Evolutionary conservation across 2,113 vertebrate species (phyloP).

Genomic region (Meriones unguiculatus): DNA sequence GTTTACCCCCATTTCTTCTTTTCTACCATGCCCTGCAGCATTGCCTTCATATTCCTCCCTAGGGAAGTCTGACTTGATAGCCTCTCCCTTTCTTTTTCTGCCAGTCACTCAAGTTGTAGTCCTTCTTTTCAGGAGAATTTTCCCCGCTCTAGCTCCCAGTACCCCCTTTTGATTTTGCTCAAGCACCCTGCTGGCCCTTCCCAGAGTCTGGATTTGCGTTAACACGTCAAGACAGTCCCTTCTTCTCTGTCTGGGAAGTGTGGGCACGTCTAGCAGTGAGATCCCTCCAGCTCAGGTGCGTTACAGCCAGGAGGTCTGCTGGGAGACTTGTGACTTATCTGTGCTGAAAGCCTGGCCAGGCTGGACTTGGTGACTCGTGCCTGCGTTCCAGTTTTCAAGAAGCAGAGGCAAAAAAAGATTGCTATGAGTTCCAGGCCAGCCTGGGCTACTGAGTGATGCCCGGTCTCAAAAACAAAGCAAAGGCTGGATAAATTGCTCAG

Average conservation of each 20-base stretch:
- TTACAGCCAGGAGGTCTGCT: neutral
- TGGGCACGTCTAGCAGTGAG: neutral
- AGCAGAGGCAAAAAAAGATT: neutral
- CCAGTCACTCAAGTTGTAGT: neutral
- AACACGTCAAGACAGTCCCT: neutral
- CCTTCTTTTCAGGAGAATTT: neutral
- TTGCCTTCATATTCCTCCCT: neutral
- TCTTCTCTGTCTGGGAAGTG: neutral
- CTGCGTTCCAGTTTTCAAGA: neutral
- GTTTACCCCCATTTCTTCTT: neutral
- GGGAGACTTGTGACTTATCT: neutral
- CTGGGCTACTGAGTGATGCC: neutral
- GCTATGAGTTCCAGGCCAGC: neutral
- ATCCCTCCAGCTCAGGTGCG: neutral
- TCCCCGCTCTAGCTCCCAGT: neutral
- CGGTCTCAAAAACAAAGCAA: neutral
- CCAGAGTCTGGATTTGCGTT: neutral
- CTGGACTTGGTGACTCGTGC: neutral
- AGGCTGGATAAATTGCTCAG: neutral
- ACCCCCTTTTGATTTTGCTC: neutral
- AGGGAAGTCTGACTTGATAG: neutral
- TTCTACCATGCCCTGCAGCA: neutral
- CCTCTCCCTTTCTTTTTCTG: neutral
- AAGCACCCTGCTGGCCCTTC: neutral
- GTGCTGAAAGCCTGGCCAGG: neutral